phyloP scores from a whole-genome alignment of 2,888 invertebrate genomes.

The Stratiomys singularior region DNA sequence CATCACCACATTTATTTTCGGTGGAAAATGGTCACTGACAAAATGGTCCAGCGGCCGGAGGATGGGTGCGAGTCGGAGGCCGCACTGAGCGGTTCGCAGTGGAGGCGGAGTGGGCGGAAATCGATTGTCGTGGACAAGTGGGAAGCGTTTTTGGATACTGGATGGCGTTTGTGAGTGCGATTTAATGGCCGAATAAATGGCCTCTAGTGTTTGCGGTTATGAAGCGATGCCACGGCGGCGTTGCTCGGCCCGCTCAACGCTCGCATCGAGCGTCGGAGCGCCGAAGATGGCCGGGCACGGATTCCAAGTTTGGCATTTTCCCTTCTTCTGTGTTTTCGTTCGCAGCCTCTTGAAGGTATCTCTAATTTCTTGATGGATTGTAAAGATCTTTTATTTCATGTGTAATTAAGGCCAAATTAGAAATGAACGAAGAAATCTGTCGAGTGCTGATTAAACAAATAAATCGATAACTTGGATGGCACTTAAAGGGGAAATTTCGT shows the following conservation, averaged over 20 bases:
- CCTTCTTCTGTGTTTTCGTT: slow-evolving; percentile 16
- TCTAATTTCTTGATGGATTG: slow-evolving; percentile 29
- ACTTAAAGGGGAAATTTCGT: slow-evolving; percentile 16
- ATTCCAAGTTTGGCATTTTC: slow-evolving; percentile 11
- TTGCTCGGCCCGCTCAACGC: too few species aligned
- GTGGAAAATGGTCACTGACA: slow-evolving; percentile 21
- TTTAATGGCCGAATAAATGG: slow-evolving; percentile 47
- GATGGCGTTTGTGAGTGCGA: slow-evolving; percentile 41
- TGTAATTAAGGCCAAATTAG: slow-evolving; percentile 43
- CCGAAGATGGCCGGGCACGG: too few species aligned
- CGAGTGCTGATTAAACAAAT: slow-evolving; percentile 30
- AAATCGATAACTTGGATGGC: slow-evolving; percentile 20
- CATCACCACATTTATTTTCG: slow-evolving; percentile 13
- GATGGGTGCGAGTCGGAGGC: slow-evolving; percentile 16
- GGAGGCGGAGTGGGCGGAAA: slow-evolving; percentile 12
- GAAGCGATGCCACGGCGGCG: slow-evolving; percentile 2
- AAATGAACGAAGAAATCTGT: slow-evolving; percentile 23
- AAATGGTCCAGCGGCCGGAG: slow-evolving; percentile 33
- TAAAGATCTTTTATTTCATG: slow-evolving; percentile 21
- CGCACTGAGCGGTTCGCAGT: background rate
- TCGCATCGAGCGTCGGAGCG: too few species aligned
- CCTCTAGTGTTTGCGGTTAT: slow-evolving; percentile 42
- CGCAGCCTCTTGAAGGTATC: slow-evolving; percentile 19
- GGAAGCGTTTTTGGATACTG: slow-evolving; percentile 34
- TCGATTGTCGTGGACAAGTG: slow-evolving; percentile 38